Conservation (phyloP, 2,888 invertebrate species). For the Amphipyra tragopoginis region DNA sequence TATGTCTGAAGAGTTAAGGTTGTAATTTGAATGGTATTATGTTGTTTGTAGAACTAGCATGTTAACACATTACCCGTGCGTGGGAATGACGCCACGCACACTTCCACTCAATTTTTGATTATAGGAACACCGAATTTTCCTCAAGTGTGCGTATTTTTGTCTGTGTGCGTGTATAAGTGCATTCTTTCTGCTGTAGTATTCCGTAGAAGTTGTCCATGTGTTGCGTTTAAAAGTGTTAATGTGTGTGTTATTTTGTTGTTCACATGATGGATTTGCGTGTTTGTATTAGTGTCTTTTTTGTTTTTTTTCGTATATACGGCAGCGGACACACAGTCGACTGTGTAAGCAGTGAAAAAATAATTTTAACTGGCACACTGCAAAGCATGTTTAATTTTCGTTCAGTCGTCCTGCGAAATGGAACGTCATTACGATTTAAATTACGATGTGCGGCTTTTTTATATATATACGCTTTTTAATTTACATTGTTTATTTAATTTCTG, state of each 20-base stretch:
- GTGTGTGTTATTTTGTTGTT: constrained; percentile 82
- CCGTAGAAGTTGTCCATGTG: constrained; percentile 61
- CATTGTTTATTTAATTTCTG: constrained; percentile 79
- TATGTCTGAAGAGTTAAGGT: constrained; percentile 56
- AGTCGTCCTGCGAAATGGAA: constrained; percentile 87
- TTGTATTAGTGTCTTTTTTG: constrained; percentile 85
- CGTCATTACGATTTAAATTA: constrained; percentile 90
- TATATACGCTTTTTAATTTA: constrained; percentile 83
- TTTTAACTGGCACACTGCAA: constrained; percentile 88
- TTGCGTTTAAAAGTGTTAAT: constrained; percentile 61
- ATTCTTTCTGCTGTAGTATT: constrained; percentile 74
- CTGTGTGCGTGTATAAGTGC: constrained; percentile 74
- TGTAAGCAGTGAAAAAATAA: constrained; percentile 87
- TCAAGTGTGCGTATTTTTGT: constrained; percentile 68
- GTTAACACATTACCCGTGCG: constrained; percentile 83
- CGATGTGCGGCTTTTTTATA: constrained; percentile 83
- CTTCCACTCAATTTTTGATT: constrained; percentile 79
- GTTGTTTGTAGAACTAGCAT: constrained; percentile 82
- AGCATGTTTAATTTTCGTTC: constrained; percentile 89
- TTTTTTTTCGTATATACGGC: constrained; percentile 73
- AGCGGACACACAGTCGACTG: constrained; percentile 79
- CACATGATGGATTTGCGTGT: constrained; percentile 86
- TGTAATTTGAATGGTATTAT: constrained; percentile 57
- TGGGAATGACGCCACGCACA: constrained; percentile 80
- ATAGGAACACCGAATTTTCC: constrained; percentile 86